Evolutionary conservation across 2,888 invertebrate species (phyloP).

Genomic region (Sphinx pinastri): DNA sequence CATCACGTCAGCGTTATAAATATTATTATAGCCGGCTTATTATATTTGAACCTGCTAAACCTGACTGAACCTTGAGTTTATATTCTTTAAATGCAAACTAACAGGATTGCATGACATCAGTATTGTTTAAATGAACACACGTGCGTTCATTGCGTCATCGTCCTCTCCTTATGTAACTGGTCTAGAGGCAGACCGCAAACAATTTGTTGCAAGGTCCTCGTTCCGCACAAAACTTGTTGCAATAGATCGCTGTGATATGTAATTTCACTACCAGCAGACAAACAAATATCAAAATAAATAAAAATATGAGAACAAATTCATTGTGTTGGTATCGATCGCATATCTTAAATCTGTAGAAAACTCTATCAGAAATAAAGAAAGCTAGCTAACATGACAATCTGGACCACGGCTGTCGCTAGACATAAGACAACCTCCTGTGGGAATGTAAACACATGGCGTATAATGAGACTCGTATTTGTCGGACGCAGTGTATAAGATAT

Average conservation of each 20-base stretch:
- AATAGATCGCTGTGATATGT: conserved; percentile 2
- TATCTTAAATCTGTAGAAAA: no score
- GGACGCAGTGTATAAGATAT: conserved; percentile 5
- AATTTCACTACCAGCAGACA: neutral
- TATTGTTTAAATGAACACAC: conserved; percentile 29
- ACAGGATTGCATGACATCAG: conserved; percentile 41
- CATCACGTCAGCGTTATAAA: conserved; percentile 34
- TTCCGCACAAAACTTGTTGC: conserved; percentile 11
- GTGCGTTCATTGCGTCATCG: conserved; percentile 1
- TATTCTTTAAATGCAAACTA: conserved; percentile 37
- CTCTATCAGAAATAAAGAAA: neutral
- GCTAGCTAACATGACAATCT: neutral
- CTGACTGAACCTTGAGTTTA: conserved; percentile 35
- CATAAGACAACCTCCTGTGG: conserved; percentile 40
- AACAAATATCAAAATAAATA: neutral
- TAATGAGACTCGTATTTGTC: conserved; percentile 17
- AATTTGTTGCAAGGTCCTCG: conserved; percentile 1
- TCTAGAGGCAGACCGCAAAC: neutral
- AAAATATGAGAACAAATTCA: neutral
- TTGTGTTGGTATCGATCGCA: no score
- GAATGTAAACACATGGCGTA: conserved; percentile 42
- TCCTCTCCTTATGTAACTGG: conserved; percentile 11
- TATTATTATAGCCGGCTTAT: conserved; percentile 33
- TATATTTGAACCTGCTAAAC: conserved; percentile 32
- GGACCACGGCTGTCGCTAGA: conserved; percentile 26